Evolutionary conservation across 2,888 invertebrate genomes (phyloP).

Genomic region (Acrobeloides nanus): DNA sequence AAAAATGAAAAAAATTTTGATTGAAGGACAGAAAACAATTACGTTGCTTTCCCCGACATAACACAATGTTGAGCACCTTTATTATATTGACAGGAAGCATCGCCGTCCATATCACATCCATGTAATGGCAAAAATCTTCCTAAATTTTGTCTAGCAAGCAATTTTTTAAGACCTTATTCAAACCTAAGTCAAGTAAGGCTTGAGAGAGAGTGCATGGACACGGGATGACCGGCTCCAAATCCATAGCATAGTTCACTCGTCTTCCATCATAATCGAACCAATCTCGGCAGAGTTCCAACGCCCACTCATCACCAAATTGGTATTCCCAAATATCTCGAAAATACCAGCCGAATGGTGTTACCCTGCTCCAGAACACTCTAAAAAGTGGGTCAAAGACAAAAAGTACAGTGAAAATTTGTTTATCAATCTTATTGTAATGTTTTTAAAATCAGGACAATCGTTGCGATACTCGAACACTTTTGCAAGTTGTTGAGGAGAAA

Average conservation of each 20-base stretch:
- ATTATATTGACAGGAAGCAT: conserved; percentile 75
- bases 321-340: conserved; percentile 73
- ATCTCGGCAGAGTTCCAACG: conserved; percentile 73
- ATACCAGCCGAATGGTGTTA: conserved; percentile 82
- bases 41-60: conserved; percentile 26
- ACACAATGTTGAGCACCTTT: conserved; percentile 58
- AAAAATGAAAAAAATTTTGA: conserved; percentile 12
- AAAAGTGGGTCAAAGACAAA: no score
- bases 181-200: conserved; percentile 54
- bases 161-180: no score
- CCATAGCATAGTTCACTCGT: conserved; percentile 39
- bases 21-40: neutral
- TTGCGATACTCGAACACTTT: no score
- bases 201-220: conserved; percentile 84
- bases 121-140: conserved; percentile 81
- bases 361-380: conserved; percentile 74
- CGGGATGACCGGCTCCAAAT: conserved; percentile 39
- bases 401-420: neutral
- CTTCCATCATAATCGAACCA: conserved; percentile 65
- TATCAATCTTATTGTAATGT: no score
- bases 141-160: conserved; percentile 2
- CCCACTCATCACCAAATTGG: conserved; percentile 73
- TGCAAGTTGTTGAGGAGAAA: no score
- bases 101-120: conserved; percentile 82
- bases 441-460: no score